Evolutionary conservation across 92 coral and sea anemone genomes (phyloP).

Genomic region (Blastomussa wellsi): DNA sequence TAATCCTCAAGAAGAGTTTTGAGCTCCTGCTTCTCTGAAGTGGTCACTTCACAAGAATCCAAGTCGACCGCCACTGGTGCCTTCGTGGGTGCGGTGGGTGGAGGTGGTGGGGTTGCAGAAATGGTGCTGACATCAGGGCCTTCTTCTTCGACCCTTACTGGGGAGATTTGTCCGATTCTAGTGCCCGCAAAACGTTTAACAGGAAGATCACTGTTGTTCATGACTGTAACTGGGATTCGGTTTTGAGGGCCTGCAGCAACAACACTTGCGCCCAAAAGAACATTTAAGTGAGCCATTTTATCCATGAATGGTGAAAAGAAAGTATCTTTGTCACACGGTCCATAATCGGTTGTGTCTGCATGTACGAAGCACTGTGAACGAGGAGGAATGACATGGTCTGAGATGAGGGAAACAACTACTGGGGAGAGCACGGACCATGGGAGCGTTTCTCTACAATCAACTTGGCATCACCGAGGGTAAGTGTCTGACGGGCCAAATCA

Average conservation of each 20-base stretch:
- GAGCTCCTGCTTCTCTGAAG: conserved; percentile 48
- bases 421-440: no score
- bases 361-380: not conserved
- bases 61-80: conserved; percentile 50
- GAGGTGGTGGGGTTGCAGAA: conserved; percentile 11
- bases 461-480: no score
- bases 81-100: conserved; percentile 13
- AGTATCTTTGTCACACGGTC: no score
- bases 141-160: conserved; percentile 41
- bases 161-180: conserved; percentile 51
- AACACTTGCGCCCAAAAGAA: not conserved
- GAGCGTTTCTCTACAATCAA: no score
- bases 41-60: conserved; percentile 38
- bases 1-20: conserved; percentile 44
- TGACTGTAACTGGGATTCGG: not conserved
- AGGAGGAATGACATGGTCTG: not conserved
- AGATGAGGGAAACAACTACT: no score
- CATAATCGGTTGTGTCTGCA: no score
- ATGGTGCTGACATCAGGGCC: conserved; percentile 25
- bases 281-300: no score
- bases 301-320: no score
- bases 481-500: no score
- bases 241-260: not conserved
- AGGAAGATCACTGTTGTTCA: no score
- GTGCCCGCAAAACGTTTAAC: conserved; percentile 37